These are phyloP conservation scores for Empis stercorea DNA, from an alignment of 2,888 invertebrate species.

Conservation along the genomic window DNA sequence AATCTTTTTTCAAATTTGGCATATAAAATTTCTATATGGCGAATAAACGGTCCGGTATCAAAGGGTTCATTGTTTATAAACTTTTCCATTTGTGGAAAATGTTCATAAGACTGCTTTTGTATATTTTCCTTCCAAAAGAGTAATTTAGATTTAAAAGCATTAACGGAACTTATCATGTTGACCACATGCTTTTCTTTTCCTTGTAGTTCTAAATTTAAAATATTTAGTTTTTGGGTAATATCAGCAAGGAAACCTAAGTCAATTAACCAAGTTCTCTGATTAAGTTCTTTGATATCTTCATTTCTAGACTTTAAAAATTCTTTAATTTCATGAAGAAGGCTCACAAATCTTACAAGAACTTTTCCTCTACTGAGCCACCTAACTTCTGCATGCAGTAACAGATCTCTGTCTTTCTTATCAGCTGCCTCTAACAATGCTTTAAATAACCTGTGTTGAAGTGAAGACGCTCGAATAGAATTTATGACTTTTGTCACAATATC, in stretches of 20 bases:
- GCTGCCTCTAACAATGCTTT: neutral
- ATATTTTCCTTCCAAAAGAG: no score
- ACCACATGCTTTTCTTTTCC: neutral
- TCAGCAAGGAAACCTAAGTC: neutral
- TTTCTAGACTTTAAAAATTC: neutral
- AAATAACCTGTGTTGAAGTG: neutral
- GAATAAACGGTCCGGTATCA: no score
- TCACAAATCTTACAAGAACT: neutral
- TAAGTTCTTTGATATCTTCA: neutral
- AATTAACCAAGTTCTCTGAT: neutral
- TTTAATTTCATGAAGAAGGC: neutral
- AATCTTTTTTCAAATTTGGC: no score
- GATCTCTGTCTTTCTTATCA: neutral
- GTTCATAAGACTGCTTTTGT: no score
- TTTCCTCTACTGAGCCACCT: neutral
- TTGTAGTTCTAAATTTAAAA: constrained; percentile 1
- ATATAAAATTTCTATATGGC: no score
- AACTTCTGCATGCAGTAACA: neutral
- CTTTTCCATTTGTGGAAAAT: no score
- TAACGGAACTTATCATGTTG: neutral
- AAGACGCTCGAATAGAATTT: neutral
- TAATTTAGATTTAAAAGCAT: neutral
- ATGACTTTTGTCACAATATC: neutral
- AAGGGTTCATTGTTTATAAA: no score
- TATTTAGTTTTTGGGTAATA: neutral